phyloP scores from a whole-genome alignment of 1,140 invertebrate genomes.

The Wiebesia pumilae region DNA sequence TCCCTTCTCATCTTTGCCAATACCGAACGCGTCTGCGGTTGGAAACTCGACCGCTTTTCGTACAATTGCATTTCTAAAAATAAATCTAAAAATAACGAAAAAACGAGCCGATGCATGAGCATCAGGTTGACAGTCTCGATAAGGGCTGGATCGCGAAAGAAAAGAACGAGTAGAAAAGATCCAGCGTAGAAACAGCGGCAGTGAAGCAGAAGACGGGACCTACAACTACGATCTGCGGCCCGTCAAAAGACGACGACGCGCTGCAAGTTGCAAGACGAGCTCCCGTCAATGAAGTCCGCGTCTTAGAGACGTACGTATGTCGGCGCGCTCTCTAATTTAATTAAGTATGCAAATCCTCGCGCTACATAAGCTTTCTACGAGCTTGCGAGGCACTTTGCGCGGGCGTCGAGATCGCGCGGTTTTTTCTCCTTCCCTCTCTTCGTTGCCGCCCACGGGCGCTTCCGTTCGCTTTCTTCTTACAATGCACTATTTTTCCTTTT shows the following conservation, averaged over 20 bases:
- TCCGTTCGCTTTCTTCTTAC: background rate
- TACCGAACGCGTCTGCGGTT: too few relatives aligned
- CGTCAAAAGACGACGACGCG: background rate
- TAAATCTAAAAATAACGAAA: too few relatives aligned
- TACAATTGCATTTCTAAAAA: too few relatives aligned
- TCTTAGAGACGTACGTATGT: background rate
- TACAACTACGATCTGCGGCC: background rate
- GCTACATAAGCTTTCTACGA: constrained; percentile 1
- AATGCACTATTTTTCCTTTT: background rate
- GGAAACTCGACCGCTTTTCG: too few relatives aligned
- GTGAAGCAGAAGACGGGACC: too few relatives aligned
- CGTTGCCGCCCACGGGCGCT: background rate
- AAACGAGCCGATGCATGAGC: too few relatives aligned
- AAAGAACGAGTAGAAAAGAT: background rate
- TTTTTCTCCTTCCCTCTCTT: background rate
- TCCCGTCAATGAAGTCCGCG: background rate
- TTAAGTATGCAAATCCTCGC: constrained; percentile 57
- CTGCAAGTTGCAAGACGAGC: background rate
- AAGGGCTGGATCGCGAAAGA: background rate
- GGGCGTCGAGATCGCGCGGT: background rate
- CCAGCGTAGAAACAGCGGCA: background rate
- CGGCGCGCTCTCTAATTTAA: constrained; percentile 66
- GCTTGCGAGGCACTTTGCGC: constrained; percentile 1
- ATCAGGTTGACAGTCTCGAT: background rate
- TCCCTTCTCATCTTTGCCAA: too few relatives aligned